These are phyloP conservation scores for Ariopsis seemanni DNA, from an alignment of 2,113 vertebrate genomes.

Conservation along the genomic window DNA sequence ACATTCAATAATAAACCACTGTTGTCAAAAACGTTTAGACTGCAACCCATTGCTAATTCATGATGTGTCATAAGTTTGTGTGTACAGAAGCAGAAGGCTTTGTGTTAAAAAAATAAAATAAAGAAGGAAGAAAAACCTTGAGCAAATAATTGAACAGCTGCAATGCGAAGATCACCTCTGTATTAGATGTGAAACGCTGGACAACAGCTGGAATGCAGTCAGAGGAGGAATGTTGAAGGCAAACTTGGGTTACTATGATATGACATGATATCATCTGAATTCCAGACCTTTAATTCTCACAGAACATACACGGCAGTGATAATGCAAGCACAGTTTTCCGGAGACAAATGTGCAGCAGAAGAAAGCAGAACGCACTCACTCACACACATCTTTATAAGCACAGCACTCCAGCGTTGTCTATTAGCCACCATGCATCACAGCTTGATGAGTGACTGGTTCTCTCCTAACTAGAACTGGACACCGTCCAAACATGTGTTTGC, in stretches of 20 bases:
- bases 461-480: slow-evolving; percentile 57
- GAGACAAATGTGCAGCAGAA: slow-evolving; percentile 36
- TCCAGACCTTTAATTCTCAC: slow-evolving; percentile 7
- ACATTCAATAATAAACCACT: slow-evolving; percentile 13
- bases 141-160: slow-evolving; percentile 11
- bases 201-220: slow-evolving; percentile 21
- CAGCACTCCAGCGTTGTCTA: slow-evolving; percentile 35
- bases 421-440: slow-evolving; percentile 48
- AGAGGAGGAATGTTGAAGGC: no score
- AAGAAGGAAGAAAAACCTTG: background rate
- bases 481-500: slow-evolving; percentile 64
- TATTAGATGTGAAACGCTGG: background rate
- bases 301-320: background rate
- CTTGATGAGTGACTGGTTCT: slow-evolving; percentile 51
- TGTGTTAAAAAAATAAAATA: background rate
- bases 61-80: slow-evolving; percentile 9
- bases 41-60: slow-evolving; percentile 25
- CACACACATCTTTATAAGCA: slow-evolving; percentile 39
- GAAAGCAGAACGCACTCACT: slow-evolving; percentile 36
- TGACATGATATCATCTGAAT: slow-evolving; percentile 24
- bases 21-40: slow-evolving; percentile 14
- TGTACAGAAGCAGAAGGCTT: slow-evolving; percentile 11
- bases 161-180: background rate
- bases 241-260: background rate
- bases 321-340: background rate